phyloP scores from a whole-genome alignment of 2,888 invertebrate species.

The Drosophila siamana region DNA sequence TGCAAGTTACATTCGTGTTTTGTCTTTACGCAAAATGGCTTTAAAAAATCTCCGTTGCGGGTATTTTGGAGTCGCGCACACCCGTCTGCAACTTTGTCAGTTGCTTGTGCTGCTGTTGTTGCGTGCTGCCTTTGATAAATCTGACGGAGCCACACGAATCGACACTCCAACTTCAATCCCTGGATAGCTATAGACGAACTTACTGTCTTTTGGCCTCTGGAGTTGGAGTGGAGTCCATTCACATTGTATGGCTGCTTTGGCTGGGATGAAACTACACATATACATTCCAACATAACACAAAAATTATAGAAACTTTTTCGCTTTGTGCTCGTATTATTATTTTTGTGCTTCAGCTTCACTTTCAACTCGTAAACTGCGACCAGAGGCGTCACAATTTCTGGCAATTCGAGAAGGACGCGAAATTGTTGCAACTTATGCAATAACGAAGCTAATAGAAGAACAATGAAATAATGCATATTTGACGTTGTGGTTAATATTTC shows the following conservation, averaged over 20 bases:
- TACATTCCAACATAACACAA: constrained; percentile 21
- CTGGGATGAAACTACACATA: constrained; percentile 8
- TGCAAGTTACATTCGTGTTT: too few relatives aligned
- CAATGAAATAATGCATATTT: too few relatives aligned
- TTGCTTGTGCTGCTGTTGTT: constrained; percentile 62
- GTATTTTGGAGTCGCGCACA: too few relatives aligned
- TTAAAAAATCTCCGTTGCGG: too few relatives aligned
- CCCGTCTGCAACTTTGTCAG: too few relatives aligned
- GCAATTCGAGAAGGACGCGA: neutral
- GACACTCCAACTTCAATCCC: constrained; percentile 68
- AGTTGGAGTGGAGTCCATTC: constrained; percentile 28
- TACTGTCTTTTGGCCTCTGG: neutral
- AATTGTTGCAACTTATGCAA: neutral
- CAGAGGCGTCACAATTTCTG: constrained; percentile 32
- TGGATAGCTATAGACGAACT: constrained; percentile 40
- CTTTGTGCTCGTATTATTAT: constrained; percentile 63
- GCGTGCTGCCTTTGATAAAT: constrained; percentile 74
- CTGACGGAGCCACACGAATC: constrained; percentile 54
- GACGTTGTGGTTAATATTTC: too few relatives aligned
- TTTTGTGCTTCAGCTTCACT: constrained; percentile 42
- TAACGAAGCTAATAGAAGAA: too few relatives aligned
- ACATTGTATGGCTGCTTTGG: constrained; percentile 1
- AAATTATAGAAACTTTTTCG: constrained; percentile 72
- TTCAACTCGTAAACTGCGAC: constrained; percentile 21
- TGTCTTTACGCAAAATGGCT: too few relatives aligned